Evolutionary conservation across 2,113 vertebrate species (phyloP).

Genomic region (Amia ocellicauda): DNA sequence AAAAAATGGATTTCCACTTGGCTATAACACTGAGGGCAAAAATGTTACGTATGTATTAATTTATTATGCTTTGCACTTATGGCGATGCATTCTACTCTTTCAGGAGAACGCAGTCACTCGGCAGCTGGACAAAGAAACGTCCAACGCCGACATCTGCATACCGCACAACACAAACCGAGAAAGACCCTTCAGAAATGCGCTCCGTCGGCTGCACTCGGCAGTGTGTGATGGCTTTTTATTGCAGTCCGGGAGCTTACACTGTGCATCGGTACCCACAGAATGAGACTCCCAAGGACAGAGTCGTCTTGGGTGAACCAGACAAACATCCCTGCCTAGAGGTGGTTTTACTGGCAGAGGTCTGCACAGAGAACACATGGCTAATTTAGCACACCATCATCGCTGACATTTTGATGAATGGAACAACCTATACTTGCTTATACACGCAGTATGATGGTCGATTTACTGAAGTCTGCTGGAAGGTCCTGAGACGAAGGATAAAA

Average conservation of each 20-base stretch:
- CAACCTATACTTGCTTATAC: slow-evolving; percentile 55
- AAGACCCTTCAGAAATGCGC: no score
- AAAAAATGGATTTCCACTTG: no score
- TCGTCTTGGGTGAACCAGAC: slow-evolving; percentile 54
- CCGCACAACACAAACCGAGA: no score
- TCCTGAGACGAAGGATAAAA: slow-evolving; percentile 11
- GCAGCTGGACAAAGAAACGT: no score
- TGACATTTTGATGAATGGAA: slow-evolving; percentile 68
- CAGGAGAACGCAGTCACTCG: no score
- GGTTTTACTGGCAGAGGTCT: slow-evolving; percentile 60
- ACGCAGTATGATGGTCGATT: slow-evolving; percentile 58
- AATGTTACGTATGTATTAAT: no score
- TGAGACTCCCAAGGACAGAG: slow-evolving; percentile 48
- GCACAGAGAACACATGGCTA: slow-evolving; percentile 65
- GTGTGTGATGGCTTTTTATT: not conserved
- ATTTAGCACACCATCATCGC: slow-evolving; percentile 69
- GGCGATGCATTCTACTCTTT: no score
- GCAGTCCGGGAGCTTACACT: not conserved
- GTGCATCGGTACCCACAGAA: slow-evolving; percentile 29
- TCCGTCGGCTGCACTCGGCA: no score
- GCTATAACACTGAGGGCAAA: no score
- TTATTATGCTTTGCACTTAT: no score
- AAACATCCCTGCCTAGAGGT: slow-evolving; percentile 48
- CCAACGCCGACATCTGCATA: no score
- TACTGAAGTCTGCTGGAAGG: slow-evolving; percentile 41